Conservation (phyloP, 1,140 invertebrate species). For the Micrasema longulum region DNA sequence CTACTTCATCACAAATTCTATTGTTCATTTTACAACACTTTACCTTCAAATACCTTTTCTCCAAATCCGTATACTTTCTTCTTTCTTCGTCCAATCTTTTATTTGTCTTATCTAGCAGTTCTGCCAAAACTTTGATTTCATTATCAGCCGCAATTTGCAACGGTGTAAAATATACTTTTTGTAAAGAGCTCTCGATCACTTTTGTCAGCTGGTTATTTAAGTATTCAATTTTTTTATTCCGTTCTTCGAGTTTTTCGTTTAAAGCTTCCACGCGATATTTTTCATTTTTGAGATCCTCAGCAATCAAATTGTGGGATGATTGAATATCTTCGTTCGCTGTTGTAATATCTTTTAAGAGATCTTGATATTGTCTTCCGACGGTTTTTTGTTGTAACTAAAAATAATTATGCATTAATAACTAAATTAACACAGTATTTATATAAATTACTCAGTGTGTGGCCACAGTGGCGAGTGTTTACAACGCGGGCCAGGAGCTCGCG, state of each 20-base stretch:
- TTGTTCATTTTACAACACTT: conserved; percentile 14
- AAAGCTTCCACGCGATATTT: conserved; percentile 39
- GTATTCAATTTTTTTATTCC: conserved; percentile 53
- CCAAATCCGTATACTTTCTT: conserved; percentile 8
- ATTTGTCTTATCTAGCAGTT: conserved; percentile 26
- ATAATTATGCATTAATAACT: neutral
- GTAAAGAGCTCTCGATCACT: conserved; percentile 36
- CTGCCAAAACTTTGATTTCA: conserved; percentile 31
- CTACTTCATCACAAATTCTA: conserved; percentile 12
- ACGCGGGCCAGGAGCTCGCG: too few species aligned
- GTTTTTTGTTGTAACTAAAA: conserved; percentile 39
- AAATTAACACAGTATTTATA: too few species aligned
- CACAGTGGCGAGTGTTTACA: too few species aligned
- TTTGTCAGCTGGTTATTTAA: conserved; percentile 50
- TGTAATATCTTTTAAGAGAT: conserved; percentile 41
- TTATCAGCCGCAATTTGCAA: conserved; percentile 35
- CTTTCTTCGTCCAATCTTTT: conserved; percentile 37
- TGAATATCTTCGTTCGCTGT: conserved; percentile 14
- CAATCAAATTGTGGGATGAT: neutral
- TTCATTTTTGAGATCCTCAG: conserved; percentile 40
- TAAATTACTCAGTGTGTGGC: too few species aligned
- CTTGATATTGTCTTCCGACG: conserved; percentile 36
- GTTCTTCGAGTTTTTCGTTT: conserved; percentile 25
- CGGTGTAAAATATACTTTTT: conserved; percentile 39
- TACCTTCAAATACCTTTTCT: conserved; percentile 35